Percentiles rank a stretch among this genome's conserved stretches.
Evolutionary conservation across 2,888 invertebrate genomes (phyloP).

Genomic region (Thera obeliscata): DNA sequence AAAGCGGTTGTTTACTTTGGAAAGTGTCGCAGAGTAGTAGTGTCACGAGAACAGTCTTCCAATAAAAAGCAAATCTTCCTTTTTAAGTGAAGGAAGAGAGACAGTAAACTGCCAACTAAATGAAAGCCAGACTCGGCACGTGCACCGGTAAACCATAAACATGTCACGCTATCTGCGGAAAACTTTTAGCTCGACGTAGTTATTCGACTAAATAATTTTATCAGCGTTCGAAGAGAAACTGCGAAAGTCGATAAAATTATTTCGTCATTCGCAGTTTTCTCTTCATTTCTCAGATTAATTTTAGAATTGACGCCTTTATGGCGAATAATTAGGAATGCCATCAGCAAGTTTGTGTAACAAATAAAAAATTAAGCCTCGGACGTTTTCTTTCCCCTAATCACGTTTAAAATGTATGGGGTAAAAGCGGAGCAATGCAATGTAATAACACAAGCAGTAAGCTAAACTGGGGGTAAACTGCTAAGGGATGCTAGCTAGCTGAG

Average conservation of each 20-base stretch:
- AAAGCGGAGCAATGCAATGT: too few relatives aligned
- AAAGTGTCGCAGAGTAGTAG: constrained; percentile 12
- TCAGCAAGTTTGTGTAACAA: too few relatives aligned
- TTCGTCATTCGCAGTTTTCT: constrained; percentile 2
- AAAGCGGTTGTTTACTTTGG: constrained; percentile 21
- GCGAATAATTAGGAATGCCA: background rate
- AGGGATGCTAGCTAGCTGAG: too few relatives aligned
- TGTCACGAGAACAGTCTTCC: constrained; percentile 11
- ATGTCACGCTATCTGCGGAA: constrained; percentile 35
- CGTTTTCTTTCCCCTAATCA: too few relatives aligned
- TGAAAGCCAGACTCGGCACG: constrained; percentile 35
- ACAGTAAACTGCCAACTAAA: constrained; percentile 29
- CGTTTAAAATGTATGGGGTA: too few relatives aligned
- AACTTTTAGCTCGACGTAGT: constrained; percentile 27
- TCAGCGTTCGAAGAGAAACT: too few relatives aligned
- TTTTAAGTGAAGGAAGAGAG: constrained; percentile 21
- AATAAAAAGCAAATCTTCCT: constrained; percentile 23
- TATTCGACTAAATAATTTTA: constrained; percentile 20
- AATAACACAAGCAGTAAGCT: too few relatives aligned
- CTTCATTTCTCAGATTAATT: constrained; percentile 4
- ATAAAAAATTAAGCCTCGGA: too few relatives aligned
- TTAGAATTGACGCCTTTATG: background rate
- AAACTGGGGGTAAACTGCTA: too few relatives aligned
- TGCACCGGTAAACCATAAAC: constrained; percentile 38
- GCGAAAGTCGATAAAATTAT: too few relatives aligned